Evolutionary conservation across 2,888 invertebrate species (phyloP), one percentile per base, ranked within the genome.

Genomic region (Prosapia bicincta): DNA sequence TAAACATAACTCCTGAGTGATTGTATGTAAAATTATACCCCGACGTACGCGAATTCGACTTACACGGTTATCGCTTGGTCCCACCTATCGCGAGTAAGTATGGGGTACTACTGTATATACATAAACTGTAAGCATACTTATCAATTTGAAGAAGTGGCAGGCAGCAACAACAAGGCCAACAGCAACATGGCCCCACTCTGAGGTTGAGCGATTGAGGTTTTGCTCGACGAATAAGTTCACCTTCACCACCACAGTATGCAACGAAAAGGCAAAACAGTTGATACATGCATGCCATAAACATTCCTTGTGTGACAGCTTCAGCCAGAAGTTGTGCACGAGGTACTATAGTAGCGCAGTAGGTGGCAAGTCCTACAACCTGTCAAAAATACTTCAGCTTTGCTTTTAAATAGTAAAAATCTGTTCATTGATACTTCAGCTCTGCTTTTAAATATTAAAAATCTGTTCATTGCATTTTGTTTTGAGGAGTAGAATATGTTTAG

Each of bases 141-240:
- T 86, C 86, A 25, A 90, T 84, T 74, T 85, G 85, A 0, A 89
- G 86, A 54, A 85, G 85, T 0, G 92, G 92, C 76, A 92, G 83
- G 79, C 86, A 86, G 69, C 82, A 84, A 80, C 90, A 91, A 81
- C 90, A 91, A 0, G 92, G 92, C 90, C 90, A 92, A 82, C 92
- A 93, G 83, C 93, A 93, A 83, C 92, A 92, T 0, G 93, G 93
- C 26, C 89, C 87, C 7, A 90, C 90, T 82, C 88, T 86, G 15
- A 90, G 87, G 83, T 88, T 89, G 81, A 92, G 83, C 7, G 86
- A 84, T 78, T 88, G 86, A 0, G 89, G 89, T 81, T 89, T 88
- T 0, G 89, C 86, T 77, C 86, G 86, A 79, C 88, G 86, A 77
- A 90, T 86, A 9, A 91, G 83, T 82, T 89, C 88, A 10, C 89